Percentiles rank a stretch among this genome's conserved stretches.
These are phyloP conservation scores for Euwallacea fornicatus DNA, from an alignment of 1,140 invertebrate genomes.

Conservation along the genomic window DNA sequence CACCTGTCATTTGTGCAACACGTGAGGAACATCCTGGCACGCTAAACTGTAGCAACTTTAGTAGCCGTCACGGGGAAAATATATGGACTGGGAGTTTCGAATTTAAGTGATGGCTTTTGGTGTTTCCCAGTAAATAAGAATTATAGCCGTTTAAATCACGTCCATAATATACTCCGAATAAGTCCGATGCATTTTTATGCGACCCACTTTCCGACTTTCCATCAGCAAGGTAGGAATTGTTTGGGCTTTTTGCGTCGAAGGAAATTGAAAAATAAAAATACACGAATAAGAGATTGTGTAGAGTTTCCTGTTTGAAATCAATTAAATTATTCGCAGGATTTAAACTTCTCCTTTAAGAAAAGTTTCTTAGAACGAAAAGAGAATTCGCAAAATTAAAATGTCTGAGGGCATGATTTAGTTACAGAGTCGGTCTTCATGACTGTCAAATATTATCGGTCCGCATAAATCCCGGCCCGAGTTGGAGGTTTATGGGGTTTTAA, in stretches of 20 bases:
- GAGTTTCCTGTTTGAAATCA: too few relatives aligned
- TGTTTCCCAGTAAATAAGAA: constrained; percentile 37
- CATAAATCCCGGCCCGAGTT: constrained; percentile 14
- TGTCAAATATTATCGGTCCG: constrained; percentile 14
- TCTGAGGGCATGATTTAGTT: constrained; percentile 9
- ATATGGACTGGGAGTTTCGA: constrained; percentile 27
- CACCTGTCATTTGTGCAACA: constrained; percentile 3
- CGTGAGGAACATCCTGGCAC: constrained; percentile 8
- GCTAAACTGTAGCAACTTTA: constrained; percentile 26
- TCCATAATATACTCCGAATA: constrained; percentile 25
- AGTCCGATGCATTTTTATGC: not conserved
- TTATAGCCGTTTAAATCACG: constrained; percentile 37
- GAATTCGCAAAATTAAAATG: constrained; percentile 4
- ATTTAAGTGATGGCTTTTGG: constrained; percentile 35
- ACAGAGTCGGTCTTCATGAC: constrained; percentile 12
- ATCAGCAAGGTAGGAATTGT: not conserved
- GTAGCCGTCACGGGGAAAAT: constrained; percentile 30
- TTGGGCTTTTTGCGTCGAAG: too few relatives aligned
- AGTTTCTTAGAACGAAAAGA: too few relatives aligned
- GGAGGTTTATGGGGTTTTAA: constrained; percentile 13
- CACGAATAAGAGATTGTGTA: too few relatives aligned
- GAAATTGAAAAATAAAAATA: too few relatives aligned
- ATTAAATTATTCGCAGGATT: too few relatives aligned
- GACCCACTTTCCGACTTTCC: too few relatives aligned
- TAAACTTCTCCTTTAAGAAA: too few relatives aligned